phyloP scores from a whole-genome alignment of 1,140 invertebrate species.

The Gryon sp. region DNA sequence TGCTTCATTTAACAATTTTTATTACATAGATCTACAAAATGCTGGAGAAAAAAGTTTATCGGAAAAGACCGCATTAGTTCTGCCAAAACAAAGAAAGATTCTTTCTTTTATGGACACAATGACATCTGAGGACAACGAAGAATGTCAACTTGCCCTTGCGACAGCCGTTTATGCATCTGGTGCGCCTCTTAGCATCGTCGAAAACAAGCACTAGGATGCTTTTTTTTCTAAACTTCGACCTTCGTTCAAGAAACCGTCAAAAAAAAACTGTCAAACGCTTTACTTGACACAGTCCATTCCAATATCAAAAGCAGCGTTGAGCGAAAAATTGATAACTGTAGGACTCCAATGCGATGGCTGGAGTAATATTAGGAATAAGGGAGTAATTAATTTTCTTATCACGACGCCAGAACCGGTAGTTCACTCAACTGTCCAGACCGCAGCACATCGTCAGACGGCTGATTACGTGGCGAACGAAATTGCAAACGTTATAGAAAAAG shows the following conservation, averaged over 20 bases:
- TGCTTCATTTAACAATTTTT: neutral
- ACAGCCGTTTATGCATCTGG: constrained; percentile 7
- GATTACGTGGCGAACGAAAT: constrained; percentile 58
- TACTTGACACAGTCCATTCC: too few relatives aligned
- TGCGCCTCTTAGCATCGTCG: neutral
- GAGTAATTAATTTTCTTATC: constrained; percentile 64
- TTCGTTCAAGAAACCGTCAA: constrained; percentile 10
- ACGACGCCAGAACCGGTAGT: constrained; percentile 67
- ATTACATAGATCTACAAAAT: constrained; percentile 4
- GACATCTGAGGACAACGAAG: constrained; percentile 23
- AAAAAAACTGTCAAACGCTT: constrained; percentile 2
- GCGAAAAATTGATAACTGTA: too few relatives aligned
- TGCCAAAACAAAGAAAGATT: constrained; percentile 16
- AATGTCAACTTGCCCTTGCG: constrained; percentile 22
- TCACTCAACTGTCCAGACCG: constrained; percentile 54
- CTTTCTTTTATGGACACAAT: constrained; percentile 12
- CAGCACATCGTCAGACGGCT: constrained; percentile 56
- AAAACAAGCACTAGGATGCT: constrained; percentile 13
- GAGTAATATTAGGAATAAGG: constrained; percentile 1
- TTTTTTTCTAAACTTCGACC: constrained; percentile 25
- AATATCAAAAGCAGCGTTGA: too few relatives aligned
- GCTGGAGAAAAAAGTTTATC: neutral
- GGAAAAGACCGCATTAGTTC: neutral
- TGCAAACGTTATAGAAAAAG: constrained; percentile 59
- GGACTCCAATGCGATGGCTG: too few relatives aligned